These are phyloP conservation scores for Prenolepis imparis DNA, from an alignment of 2,888 invertebrate species.

Conservation along the genomic window DNA sequence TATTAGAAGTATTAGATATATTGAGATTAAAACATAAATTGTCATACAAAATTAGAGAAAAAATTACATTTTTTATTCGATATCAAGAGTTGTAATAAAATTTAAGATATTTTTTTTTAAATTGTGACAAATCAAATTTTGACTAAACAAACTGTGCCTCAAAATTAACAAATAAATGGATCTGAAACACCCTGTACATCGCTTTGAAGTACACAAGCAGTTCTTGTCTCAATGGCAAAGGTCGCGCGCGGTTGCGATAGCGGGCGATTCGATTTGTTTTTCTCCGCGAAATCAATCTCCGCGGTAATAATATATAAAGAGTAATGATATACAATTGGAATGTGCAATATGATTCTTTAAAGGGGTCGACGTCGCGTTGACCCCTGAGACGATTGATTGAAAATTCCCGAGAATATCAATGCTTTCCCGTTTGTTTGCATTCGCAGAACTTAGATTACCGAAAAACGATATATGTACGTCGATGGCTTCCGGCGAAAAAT, in stretches of 20 bases:
- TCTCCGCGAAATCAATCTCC: conserved; percentile 64
- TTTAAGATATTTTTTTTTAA: not conserved
- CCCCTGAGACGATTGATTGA: conserved; percentile 18
- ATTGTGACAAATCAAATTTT: not conserved
- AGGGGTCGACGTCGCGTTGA: not conserved
- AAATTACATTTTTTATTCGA: not conserved
- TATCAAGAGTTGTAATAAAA: not conserved
- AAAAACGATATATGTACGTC: conserved; percentile 19
- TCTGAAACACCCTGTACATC: not conserved
- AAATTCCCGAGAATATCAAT: not conserved
- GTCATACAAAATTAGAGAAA: not conserved
- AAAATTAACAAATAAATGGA: not conserved
- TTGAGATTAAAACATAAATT: not conserved
- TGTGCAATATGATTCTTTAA: conserved; percentile 35
- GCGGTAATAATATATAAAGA: conserved; percentile 61
- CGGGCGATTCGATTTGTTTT: conserved; percentile 33
- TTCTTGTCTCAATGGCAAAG: conserved; percentile 39
- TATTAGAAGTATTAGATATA: not conserved
- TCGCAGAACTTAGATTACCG: conserved; percentile 31
- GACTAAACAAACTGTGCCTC: not conserved
- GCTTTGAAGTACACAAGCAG: not conserved
- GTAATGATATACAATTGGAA: conserved; percentile 46
- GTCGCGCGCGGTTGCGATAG: conserved; percentile 38
- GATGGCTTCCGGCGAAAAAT: conserved; percentile 17
- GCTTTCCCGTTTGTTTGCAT: not conserved